These are phyloP conservation scores for Ovis canadensis DNA, from an alignment of 2,113 vertebrate genomes.

Conservation along the genomic window DNA sequence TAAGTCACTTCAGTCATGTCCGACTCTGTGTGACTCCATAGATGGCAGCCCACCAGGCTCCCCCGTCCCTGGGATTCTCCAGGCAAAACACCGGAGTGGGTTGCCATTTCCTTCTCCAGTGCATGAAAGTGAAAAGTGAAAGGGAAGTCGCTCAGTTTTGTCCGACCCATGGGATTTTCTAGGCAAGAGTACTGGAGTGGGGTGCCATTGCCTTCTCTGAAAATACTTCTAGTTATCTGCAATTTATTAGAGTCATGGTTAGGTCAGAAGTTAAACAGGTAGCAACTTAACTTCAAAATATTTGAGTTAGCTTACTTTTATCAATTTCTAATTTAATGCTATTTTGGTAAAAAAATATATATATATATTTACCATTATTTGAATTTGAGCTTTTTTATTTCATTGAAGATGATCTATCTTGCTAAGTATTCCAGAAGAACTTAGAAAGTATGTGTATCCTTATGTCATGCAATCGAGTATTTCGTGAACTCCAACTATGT, in stretches of 20 bases:
- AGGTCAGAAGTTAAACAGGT: neutral
- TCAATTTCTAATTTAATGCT: neutral
- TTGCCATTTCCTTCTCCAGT: too few species aligned
- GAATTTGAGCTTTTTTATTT: neutral
- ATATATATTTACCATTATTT: neutral
- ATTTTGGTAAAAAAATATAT: neutral
- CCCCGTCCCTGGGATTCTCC: too few species aligned
- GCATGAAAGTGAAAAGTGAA: too few species aligned
- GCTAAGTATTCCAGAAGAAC: neutral
- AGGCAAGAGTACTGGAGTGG: too few species aligned
- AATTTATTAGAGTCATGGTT: neutral
- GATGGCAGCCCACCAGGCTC: too few species aligned
- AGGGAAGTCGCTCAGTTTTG: too few species aligned
- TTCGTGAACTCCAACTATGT: neutral
- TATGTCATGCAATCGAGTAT: neutral
- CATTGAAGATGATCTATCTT: neutral
- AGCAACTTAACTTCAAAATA: neutral
- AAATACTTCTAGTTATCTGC: neutral
- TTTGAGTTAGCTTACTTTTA: neutral
- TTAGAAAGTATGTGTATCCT: neutral
- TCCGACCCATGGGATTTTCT: too few species aligned
- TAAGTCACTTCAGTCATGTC: too few species aligned
- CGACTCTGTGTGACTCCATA: too few species aligned
- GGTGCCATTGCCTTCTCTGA: too few species aligned
- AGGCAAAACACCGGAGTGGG: too few species aligned